These are phyloP conservation scores for Pelecanus crispus DNA, from an alignment of 2,113 vertebrate species.

Conservation along the genomic window DNA sequence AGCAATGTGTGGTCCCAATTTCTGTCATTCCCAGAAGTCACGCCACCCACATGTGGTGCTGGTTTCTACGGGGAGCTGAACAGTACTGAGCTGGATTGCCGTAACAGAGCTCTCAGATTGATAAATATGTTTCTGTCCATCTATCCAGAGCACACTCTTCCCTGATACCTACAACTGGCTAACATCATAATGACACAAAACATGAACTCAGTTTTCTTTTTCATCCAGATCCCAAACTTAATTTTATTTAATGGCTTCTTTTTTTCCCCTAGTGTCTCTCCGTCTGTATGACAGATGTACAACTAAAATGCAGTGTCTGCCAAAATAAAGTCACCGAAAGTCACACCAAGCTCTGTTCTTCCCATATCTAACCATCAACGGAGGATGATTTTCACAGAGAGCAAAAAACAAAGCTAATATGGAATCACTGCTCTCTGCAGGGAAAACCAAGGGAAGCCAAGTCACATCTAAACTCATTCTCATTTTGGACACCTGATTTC, in stretches of 20 bases:
- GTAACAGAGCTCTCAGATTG: neutral
- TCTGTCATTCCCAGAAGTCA: neutral
- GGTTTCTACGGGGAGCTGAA: neutral
- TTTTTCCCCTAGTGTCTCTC: neutral
- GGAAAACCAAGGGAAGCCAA: neutral
- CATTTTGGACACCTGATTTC: constrained; percentile 9
- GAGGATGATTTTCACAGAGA: neutral
- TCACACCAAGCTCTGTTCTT: neutral
- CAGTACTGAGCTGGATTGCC: neutral
- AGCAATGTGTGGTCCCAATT: neutral
- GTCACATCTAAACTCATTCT: neutral
- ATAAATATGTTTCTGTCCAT: neutral
- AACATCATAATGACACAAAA: neutral
- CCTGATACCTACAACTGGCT: neutral
- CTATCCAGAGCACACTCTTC: neutral
- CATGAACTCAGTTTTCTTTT: neutral
- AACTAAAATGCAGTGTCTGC: neutral
- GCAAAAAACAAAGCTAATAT: neutral
- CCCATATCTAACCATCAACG: neutral
- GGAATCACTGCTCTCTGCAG: neutral
- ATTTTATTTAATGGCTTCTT: neutral
- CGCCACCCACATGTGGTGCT: neutral
- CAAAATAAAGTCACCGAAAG: constrained; percentile 21
- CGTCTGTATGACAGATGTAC: constrained; percentile 22
- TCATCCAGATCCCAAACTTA: neutral